Base-by-base conservation (phyloP, 2,888 invertebrate species). In the Tiphia femorata region DNA sequence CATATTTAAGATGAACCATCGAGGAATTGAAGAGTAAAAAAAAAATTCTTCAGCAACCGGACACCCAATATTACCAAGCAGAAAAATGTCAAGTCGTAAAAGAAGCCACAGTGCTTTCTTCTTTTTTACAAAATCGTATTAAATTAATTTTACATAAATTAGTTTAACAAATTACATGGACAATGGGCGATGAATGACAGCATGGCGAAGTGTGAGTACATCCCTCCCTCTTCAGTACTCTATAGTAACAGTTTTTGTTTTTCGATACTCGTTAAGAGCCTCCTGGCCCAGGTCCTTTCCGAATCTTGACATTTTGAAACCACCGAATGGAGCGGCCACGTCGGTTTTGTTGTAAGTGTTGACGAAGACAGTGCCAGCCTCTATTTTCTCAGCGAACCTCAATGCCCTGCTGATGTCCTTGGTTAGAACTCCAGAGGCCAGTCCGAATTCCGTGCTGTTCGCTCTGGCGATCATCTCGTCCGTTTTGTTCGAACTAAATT, bases 341-440 rank as follows among this genome's bases (percentile, higher is more conserved):
- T 98, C 98, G 0, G 98, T 98, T 86, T 98, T 98, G 84, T 98
- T 98, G 85, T 98, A 98, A 0, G 96, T 97, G 84, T 98, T 98
- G 4, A 98, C 88, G 83, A 98, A 98, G 1, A 97, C 97, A 0
- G 98, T 98, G 20, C 98, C 98, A 5, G 97, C 97, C 47, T 97
- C 93, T 12, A 98, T 88, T 48, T 88, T 88, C 78, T 97, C 97
- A 0, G 96, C 93, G 72, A 97, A 94, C 60, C 87, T 86, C 58
- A 98, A 83, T 0, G 95, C 95, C 77, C 91, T 89, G 23, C 88
- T 88, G 37, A 97, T 89, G 79, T 98, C 95, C 67, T 89, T 90
- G 0, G 98, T 97, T 82, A 98, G 94, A 37, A 98, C 93, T 10
- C 98, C 98, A 38, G 95, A 94, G 0, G 98, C 98, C 2, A 98